Conservation (phyloP, 2,888 invertebrate species). For the Mantis religiosa region DNA sequence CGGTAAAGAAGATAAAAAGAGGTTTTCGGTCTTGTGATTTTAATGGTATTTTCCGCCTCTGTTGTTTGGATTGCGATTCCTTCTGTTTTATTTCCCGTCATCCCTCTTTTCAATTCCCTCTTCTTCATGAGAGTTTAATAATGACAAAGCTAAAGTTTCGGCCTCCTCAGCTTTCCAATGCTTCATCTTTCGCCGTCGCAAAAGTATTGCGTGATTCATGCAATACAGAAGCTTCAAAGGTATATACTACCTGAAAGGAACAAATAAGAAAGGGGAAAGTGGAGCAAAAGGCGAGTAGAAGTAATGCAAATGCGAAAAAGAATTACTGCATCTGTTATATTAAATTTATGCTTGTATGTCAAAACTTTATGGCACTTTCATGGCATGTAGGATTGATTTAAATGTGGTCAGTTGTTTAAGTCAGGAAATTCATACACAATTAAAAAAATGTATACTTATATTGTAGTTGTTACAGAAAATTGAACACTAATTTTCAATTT, state of each 20-base stretch:
- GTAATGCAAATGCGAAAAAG: too few species aligned
- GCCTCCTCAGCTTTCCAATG: background rate
- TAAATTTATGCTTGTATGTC: too few species aligned
- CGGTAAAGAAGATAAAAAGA: background rate
- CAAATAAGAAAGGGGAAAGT: background rate
- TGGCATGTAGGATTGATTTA: too few species aligned
- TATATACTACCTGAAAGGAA: background rate
- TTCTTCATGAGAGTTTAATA: constrained; percentile 20
- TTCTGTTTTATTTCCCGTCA: background rate
- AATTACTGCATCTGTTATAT: too few species aligned
- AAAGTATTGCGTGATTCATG: background rate
- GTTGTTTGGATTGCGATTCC: constrained; percentile 24
- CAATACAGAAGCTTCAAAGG: background rate
- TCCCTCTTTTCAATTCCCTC: background rate
- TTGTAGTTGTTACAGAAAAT: too few species aligned
- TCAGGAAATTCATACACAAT: too few species aligned
- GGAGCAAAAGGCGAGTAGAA: too few species aligned
- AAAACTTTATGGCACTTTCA: too few species aligned
- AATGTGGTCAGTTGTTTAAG: too few species aligned
- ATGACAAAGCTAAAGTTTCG: constrained; percentile 14
- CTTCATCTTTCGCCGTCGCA: background rate
- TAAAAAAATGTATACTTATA: too few species aligned
- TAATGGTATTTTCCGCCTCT: constrained; percentile 30
- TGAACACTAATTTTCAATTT: too few species aligned
- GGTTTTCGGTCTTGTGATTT: constrained; percentile 4